These are phyloP conservation scores for Helogale parvula DNA, from an alignment of 2,113 vertebrate genomes.

Conservation along the genomic window DNA sequence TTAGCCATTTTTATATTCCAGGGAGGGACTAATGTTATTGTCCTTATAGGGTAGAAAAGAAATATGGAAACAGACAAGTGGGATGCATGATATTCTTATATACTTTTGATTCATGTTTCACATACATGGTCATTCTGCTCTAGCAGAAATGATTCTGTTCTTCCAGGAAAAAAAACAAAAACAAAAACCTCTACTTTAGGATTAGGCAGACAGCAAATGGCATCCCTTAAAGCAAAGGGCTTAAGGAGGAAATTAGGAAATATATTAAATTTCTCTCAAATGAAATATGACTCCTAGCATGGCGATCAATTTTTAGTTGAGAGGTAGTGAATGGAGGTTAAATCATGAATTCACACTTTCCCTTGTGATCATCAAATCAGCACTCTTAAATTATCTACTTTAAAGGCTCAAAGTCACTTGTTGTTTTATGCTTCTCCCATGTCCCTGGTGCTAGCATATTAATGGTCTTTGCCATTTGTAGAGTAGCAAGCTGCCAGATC, in stretches of 20 bases:
- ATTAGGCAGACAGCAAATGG: conserved; percentile 44
- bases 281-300: conserved; percentile 66
- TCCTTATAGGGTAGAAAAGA: conserved; percentile 23
- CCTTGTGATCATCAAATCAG: conserved; percentile 76
- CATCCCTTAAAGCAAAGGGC: conserved; percentile 49
- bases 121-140: neutral
- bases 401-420: conserved; percentile 74
- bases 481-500: conserved; percentile 79
- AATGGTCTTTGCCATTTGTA: conserved; percentile 82
- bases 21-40: conserved; percentile 39
- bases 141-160: conserved; percentile 30
- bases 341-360: conserved; percentile 79
- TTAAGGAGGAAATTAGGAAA: conserved; percentile 74
- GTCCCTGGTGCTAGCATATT: conserved; percentile 77
- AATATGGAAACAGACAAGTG: neutral
- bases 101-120: conserved; percentile 31
- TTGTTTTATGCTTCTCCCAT: conserved; percentile 74
- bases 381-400: conserved; percentile 78
- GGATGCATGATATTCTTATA: neutral
- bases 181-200: neutral
- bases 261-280: conserved; percentile 72
- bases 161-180: conserved; percentile 1
- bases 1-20: conserved; percentile 61
- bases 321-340: conserved; percentile 74
- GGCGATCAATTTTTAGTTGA: conserved; percentile 72